Percentiles rank a stretch among this genome's conserved stretches.
Conservation (phyloP, 2,888 invertebrate genomes). For the Torymus texanus region DNA sequence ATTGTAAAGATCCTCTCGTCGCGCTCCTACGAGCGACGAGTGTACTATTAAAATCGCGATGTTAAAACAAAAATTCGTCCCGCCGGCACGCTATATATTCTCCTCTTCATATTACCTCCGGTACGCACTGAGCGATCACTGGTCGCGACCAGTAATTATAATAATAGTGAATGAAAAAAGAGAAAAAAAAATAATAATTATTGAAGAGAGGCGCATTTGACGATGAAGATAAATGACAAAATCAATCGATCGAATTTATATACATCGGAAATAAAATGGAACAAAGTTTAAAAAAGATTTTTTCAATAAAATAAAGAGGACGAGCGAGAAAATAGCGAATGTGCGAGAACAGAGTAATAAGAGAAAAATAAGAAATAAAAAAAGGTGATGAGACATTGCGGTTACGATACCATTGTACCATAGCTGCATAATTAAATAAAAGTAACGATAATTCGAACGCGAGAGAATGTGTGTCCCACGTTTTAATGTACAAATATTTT, state of each 20-base stretch:
- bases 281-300: constrained; percentile 56
- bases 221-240: neutral
- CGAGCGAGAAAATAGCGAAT: constrained; percentile 28
- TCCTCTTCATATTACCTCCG: constrained; percentile 38
- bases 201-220: too few species aligned
- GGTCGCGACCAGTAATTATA: constrained; percentile 26
- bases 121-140: constrained; percentile 27
- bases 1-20: constrained; percentile 9
- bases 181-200: neutral
- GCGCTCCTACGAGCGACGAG: constrained; percentile 52
- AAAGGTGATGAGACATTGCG: constrained; percentile 70
- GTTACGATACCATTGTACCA: constrained; percentile 73
- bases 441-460: constrained; percentile 69
- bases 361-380: constrained; percentile 57
- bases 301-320: constrained; percentile 46
- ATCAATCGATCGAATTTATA: constrained; percentile 52
- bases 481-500: constrained; percentile 74
- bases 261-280: constrained; percentile 50
- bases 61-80: constrained; percentile 53
- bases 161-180: neutral
- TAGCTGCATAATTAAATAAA: constrained; percentile 72
- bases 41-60: constrained; percentile 27
- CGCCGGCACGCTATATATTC: constrained; percentile 35
- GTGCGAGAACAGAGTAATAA: constrained; percentile 36
- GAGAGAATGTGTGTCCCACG: constrained; percentile 68